phyloP scores from a whole-genome alignment of 1,140 invertebrate species.

The Achatina immaculata region DNA sequence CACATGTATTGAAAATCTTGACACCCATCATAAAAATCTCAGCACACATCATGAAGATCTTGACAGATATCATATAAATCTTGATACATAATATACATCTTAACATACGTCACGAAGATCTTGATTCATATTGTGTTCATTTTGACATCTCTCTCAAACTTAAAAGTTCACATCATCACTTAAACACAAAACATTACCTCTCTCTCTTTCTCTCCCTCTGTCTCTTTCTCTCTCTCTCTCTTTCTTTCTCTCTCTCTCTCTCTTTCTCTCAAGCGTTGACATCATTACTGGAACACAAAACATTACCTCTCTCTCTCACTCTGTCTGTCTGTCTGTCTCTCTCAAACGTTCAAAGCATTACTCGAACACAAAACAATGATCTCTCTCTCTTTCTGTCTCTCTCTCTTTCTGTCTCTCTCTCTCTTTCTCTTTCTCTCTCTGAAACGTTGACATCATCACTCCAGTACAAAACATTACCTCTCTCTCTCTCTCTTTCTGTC shows the following conservation, averaged over 20 bases:
- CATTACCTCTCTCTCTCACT: no score
- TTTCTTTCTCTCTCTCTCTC: slow-evolving; percentile 19
- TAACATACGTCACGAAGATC: background rate
- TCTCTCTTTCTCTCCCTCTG: background rate
- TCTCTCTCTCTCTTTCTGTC: background rate
- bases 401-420: background rate
- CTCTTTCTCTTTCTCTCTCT: background rate
- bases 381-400: background rate
- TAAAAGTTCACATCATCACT: background rate
- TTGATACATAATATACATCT: no score
- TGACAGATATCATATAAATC: no score
- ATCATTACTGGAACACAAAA: background rate
- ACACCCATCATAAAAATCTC: no score
- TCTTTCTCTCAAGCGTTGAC: background rate
- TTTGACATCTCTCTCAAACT: background rate
- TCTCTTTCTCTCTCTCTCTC: slow-evolving; percentile 10
- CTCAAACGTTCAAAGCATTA: no score
- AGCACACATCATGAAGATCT: no score
- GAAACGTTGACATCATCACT: no score
- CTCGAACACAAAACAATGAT: no score
- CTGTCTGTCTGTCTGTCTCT: no score
- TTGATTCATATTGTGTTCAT: background rate
- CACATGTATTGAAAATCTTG: no score
- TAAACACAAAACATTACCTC: background rate
- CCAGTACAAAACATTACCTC: background rate